phyloP scores from a whole-genome alignment of 2,888 invertebrate genomes.

The Sinhomidia bicolor region DNA sequence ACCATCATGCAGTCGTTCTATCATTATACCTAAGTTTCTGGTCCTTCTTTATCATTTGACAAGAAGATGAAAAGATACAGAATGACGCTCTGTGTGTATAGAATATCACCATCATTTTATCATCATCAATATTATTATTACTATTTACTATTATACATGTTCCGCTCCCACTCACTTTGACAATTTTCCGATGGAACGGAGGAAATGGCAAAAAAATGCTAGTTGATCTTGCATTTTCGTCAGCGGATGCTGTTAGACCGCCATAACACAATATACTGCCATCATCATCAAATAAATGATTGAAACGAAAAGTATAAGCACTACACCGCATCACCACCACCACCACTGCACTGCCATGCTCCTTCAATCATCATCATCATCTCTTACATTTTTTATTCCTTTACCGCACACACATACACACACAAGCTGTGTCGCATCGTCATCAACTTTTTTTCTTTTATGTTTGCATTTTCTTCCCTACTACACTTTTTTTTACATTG shows the following conservation, averaged over 20 bases:
- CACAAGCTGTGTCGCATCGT: neutral
- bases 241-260: neutral
- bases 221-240: neutral
- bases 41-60: no score
- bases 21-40: no score
- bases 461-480: neutral
- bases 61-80: no score
- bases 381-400: no score
- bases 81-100: no score
- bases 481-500: neutral
- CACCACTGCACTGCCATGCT: neutral
- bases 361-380: no score
- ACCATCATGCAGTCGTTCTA: no score
- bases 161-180: no score
- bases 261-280: neutral
- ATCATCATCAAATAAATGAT: conserved; percentile 32
- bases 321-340: neutral
- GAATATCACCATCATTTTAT: no score
- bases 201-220: neutral
- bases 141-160: no score
- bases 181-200: neutral
- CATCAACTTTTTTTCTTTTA: conserved; percentile 36
- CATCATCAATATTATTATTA: no score
- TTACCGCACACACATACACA: neutral
- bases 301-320: conserved; percentile 22